Evolutionary conservation across 2,888 invertebrate species (phyloP).

Genomic region (Philopedon plagiatum): DNA sequence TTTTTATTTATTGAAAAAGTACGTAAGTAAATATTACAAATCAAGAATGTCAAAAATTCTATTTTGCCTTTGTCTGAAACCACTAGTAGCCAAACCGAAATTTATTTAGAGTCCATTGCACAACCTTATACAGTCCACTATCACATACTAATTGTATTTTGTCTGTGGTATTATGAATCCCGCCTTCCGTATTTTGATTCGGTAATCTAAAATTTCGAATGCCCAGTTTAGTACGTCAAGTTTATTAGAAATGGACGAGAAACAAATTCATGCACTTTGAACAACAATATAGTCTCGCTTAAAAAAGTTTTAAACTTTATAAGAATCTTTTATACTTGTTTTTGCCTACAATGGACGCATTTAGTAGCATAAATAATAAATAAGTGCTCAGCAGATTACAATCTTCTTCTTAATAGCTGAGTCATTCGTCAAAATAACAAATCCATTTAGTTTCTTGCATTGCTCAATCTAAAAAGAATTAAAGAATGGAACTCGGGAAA

Average conservation of each 20-base stretch:
- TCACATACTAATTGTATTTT: no score
- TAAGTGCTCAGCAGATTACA: constrained; percentile 7
- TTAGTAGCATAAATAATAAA: constrained; percentile 16
- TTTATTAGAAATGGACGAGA: not conserved
- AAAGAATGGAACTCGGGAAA: constrained; percentile 8
- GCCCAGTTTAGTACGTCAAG: not conserved
- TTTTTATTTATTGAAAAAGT: no score
- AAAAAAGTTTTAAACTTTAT: constrained; percentile 10
- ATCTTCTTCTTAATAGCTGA: constrained; percentile 10
- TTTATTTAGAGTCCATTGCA: no score
- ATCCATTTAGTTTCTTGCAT: constrained; percentile 14
- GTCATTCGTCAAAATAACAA: constrained; percentile 15
- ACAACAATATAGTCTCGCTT: not conserved
- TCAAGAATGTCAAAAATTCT: no score
- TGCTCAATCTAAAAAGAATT: constrained; percentile 8
- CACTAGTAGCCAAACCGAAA: no score
- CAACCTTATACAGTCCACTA: no score
- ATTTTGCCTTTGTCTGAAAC: no score
- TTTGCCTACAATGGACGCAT: constrained; percentile 1
- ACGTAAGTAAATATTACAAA: no score
- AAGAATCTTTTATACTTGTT: constrained; percentile 3
- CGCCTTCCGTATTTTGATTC: no score
- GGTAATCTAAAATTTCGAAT: not conserved
- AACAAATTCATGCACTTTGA: not conserved
- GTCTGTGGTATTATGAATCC: no score